Conservation (phyloP, 1,140 invertebrate genomes). For the Phenacoccus solenopsis region DNA sequence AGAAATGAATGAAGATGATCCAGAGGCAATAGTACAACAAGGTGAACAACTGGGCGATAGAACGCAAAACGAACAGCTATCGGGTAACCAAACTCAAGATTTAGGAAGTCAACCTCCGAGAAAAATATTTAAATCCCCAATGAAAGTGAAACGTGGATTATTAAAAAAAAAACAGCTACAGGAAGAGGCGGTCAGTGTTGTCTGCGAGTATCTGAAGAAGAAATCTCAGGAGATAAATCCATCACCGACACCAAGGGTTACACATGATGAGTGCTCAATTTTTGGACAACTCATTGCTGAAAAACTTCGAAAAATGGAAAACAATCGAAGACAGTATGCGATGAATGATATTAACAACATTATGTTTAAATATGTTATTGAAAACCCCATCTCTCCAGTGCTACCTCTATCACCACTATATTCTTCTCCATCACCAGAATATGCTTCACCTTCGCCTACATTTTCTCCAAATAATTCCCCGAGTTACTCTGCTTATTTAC, state of each 20-base stretch:
- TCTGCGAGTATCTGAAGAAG: not conserved
- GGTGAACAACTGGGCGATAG: too few relatives aligned
- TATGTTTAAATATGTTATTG: slow-evolving; percentile 20
- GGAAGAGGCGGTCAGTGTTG: not conserved
- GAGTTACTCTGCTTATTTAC: not conserved
- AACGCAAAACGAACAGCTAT: not conserved
- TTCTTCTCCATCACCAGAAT: not conserved
- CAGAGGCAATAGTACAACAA: too few relatives aligned
- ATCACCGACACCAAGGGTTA: not conserved
- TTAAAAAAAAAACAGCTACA: not conserved
- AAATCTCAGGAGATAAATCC: too few relatives aligned
- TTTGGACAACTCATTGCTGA: not conserved
- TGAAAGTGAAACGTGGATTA: not conserved
- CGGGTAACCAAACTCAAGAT: not conserved
- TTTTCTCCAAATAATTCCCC: not conserved
- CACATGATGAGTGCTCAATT: not conserved
- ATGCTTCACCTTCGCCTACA: too few relatives aligned
- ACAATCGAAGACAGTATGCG: not conserved
- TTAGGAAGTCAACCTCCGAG: not conserved
- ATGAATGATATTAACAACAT: not conserved
- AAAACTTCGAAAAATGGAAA: not conserved
- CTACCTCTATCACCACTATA: not conserved
- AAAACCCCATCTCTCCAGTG: slow-evolving; percentile 19
- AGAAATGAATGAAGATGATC: too few relatives aligned
- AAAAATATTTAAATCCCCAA: not conserved